These are phyloP conservation scores for Tenualosa ilisha DNA, from an alignment of 2,797 vertebrate genomes.

Conservation along the genomic window DNA sequence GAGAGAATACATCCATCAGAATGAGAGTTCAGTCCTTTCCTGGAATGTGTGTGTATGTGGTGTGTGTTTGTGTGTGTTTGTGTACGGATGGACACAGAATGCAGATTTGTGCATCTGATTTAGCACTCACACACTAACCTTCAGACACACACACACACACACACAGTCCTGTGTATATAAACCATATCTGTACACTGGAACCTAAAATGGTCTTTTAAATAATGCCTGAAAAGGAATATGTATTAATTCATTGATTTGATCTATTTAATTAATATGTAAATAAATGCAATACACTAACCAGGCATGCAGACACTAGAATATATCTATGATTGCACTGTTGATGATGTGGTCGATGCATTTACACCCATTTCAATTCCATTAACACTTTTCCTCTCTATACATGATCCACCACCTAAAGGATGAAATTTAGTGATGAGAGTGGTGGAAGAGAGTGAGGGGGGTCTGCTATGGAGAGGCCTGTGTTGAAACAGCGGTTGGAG, in stretches of 20 bases:
- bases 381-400: neutral
- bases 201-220: neutral
- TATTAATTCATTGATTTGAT: neutral
- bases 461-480: neutral
- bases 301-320: neutral
- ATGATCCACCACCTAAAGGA: neutral
- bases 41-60: neutral
- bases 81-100: neutral
- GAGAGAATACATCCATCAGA: slow-evolving; percentile 45
- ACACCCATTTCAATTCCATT: neutral
- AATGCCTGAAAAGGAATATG: neutral
- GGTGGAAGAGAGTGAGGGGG: neutral
- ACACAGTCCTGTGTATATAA: neutral
- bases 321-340: neutral
- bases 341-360: neutral
- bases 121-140: neutral
- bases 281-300: neutral
- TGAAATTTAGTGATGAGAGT: neutral
- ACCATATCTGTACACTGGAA: neutral
- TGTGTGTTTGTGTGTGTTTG: slow-evolving; percentile 20
- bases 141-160: neutral
- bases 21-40: slow-evolving; percentile 28
- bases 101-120: neutral
- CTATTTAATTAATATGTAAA: neutral
- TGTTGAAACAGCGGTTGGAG: neutral